Base-by-base conservation (phyloP, 2,888 invertebrate species). In the Lasiommata megera region DNA sequence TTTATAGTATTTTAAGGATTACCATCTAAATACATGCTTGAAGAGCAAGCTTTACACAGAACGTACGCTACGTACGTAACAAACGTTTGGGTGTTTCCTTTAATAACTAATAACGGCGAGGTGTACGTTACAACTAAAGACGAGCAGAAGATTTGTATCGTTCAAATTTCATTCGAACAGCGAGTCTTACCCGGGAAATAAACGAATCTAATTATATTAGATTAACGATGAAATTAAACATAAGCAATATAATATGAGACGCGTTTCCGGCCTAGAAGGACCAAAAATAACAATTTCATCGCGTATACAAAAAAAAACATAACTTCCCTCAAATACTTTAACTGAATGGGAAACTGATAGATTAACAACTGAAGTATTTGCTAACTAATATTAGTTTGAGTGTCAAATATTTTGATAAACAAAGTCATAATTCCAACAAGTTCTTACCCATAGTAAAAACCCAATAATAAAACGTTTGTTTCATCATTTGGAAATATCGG, bases 91-190 rank as follows among this genome's bases (percentile, higher is more conserved):
- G n/a, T n/a, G n/a, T n/a, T n/a, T n/a, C n/a, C n/a, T n/a, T n/a
- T 3, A 23, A 3, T 23, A 23, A 23, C 23, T 23, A 23, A 23
- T 23, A 23, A 3, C 23, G 23, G 2, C 23, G 23, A 23, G 23
- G 23, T 2, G 5, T 2, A 23, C 23, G 3, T 23, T 3, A 3
- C 23, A 23, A 23, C 23, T n/a, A n/a, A 34, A 3, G 11, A 34
- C 54, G 54, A 56, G 58, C 60, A 58, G 63, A 63, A 65, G 60
- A 58, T 62, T 65, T 59, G 55, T 34, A 38, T 43, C 23, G 58
- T 65, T 53, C 64, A 60, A 65, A 63, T 63, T 48, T 54, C 5
- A 63, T 63, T 61, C 54, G 61, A 60, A 66, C 65, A 37, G 8
- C 47, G 61, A 61, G 61, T 62, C 44, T 34, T 11, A 63, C 59